Evolutionary conservation across 2,888 invertebrate genomes (phyloP), one percentile per base, ranked within the genome.

Genomic region (Brachyopa scutellaris): DNA sequence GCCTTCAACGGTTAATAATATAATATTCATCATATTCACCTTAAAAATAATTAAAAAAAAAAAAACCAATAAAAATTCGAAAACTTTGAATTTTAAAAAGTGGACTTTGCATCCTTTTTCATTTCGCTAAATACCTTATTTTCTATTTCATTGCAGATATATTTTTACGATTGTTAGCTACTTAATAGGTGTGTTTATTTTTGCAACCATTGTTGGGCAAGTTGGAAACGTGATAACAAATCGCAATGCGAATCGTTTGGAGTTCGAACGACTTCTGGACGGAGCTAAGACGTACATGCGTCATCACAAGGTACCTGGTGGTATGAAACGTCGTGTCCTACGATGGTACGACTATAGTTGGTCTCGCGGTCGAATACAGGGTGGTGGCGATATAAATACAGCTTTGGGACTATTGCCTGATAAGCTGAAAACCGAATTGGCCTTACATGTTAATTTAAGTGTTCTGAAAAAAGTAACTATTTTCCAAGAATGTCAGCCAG

Each of bases 341-440:
- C 93, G 98, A 5, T 98, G 98, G 98, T 99, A 98, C 91, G 98
- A 98, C 91, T 99, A 99, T 91, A 98, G 98, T 23, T 98, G 98
- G 98, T 98, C 98, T 2, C 93, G 98, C 76, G 98, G 98, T 4
- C 92, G 98, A 57, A 97, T 98, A 87, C 97, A 97, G 90, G 98
- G 98, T 1, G 97, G 97, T 0, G 97, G 97, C 6, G 98, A 98
- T 90, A 98, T 98, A 89, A 98, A 98, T 89, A 97, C 98, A 0
- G 97, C 97, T 1, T 92, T 98, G 61, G 97, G 97, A 8, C 92
- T 98, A 29, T 92, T 99, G 79, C 98, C 98, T 1, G 98, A 98
- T 90, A 99, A 98, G 90, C 93, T 99, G 85, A 98, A 98, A 93
- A 98, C 98, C 33, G 98, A 99, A 91, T 92, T 99, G 85, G 98